Base-by-base conservation (phyloP, 2,797 vertebrate genomes). In the Chelon auratus region DNA sequence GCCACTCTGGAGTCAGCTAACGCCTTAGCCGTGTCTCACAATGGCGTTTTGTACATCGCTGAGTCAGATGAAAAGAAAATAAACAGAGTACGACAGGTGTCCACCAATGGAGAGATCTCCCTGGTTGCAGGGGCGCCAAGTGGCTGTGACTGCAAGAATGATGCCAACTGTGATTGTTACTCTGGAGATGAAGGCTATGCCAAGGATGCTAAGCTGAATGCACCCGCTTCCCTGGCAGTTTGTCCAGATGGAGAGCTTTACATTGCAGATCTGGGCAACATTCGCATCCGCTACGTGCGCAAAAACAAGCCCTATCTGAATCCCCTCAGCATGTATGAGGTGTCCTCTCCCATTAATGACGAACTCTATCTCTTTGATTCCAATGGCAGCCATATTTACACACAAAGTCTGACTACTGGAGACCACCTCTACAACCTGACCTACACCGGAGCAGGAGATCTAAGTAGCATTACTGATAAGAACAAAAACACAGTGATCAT, bases 41-140 rank as follows among this genome's bases (percentile, higher is more conserved):
- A 91, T 0, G 97, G 98, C 0, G 91, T 99, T 66, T 90, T 99
- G 13, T 99, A 99, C 75, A 98, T 99, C 0, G 94, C 97, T 0
- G 98, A 99, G 93, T 99, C 97, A 0, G 98, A 99, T 0, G 97
- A 99, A 83, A 99, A 99, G 62, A 99, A 98, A 90, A 97, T 99
- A 84, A 98, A 99, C 93, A 93, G 98, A 52, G 95, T 99, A 60
- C 90, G 98, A 64, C 98, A 97, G 91, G 98, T 99, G 83, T 97
- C 96, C 80, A 97, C 97, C 39, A 96, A 94, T 0, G 98, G 98
- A 0, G 97, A 99, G 90, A 99, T 99, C 91, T 99, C 97, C 0
- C 88, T 99, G 3, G 96, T 99, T 0, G 98, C 98, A 0, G 98
- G 98, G 0, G 96, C 98, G 0, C 96, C 97, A 0, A 97, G 97